These are phyloP conservation scores for Plectrocnemia conspersa DNA, from an alignment of 1,140 invertebrate genomes.

Conservation along the genomic window DNA sequence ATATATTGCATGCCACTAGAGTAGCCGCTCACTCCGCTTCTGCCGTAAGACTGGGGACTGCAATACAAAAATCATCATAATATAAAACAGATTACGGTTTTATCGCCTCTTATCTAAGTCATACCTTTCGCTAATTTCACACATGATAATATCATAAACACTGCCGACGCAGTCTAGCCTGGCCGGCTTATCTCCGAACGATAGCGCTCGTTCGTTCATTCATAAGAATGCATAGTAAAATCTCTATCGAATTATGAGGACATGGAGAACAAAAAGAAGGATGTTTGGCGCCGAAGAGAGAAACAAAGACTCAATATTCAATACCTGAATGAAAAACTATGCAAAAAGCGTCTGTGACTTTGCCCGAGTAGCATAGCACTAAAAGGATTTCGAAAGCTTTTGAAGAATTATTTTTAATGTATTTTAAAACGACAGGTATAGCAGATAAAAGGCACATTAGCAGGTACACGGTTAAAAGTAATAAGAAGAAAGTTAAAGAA, in stretches of 20 bases:
- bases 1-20: slow-evolving; percentile 26
- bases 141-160: background rate
- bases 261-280: background rate
- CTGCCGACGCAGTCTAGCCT: background rate
- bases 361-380: too few relatives aligned
- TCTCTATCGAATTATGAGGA: too few relatives aligned
- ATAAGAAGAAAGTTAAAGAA: too few relatives aligned
- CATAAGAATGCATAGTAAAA: slow-evolving; percentile 1
- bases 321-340: too few relatives aligned
- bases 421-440: too few relatives aligned
- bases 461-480: too few relatives aligned
- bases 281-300: slow-evolving; percentile 1
- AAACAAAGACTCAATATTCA: too few relatives aligned
- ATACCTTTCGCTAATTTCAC: too few relatives aligned
- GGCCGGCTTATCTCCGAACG: background rate
- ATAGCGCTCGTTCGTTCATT: slow-evolving; percentile 1
- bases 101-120: background rate
- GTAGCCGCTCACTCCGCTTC: slow-evolving; percentile 2
- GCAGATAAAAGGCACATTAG: too few relatives aligned
- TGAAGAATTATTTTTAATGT: too few relatives aligned
- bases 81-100: background rate
- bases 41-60: slow-evolving; percentile 27
- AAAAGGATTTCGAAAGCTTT: too few relatives aligned
- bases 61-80: slow-evolving; percentile 6
- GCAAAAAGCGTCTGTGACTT: too few relatives aligned